Evolutionary conservation across 2,888 invertebrate species (phyloP).

Genomic region (Luffia ferchaultella): DNA sequence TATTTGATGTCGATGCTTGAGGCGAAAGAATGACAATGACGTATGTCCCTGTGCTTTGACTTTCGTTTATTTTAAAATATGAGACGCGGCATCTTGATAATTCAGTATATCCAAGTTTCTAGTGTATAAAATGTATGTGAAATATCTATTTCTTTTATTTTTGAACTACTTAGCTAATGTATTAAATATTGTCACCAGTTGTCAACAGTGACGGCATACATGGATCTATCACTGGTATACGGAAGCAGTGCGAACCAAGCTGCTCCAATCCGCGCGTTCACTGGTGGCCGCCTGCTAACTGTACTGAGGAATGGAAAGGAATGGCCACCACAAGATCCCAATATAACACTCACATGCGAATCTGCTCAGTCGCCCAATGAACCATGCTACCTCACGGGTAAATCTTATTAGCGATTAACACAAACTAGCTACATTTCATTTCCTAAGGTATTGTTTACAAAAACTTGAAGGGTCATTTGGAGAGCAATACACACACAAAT

Average conservation of each 20-base stretch:
- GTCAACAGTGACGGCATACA: conserved; percentile 72
- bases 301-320: conserved; percentile 70
- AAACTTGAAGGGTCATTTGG: no score
- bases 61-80: no score
- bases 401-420: conserved; percentile 14
- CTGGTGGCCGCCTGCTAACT: conserved; percentile 72
- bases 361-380: conserved; percentile 68
- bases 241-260: conserved; percentile 76
- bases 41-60: no score
- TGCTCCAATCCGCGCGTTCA: conserved; percentile 70
- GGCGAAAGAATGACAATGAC: no score
- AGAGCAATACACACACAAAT: no score
- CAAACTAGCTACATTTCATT: neutral
- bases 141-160: no score
- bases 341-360: conserved; percentile 75
- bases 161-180: no score
- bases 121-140: no score
- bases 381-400: conserved; percentile 80
- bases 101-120: no score
- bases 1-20: no score
- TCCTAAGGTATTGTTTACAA: neutral
- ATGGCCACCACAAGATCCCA: conserved; percentile 76
- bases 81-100: no score
- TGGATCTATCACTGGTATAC: conserved; percentile 84
- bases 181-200: no score